Percentiles rank a stretch among this genome's conserved stretches.
These are phyloP conservation scores for Pantelozetes paolii DNA, from an alignment of 2,888 invertebrate species.

Conservation along the genomic window DNA sequence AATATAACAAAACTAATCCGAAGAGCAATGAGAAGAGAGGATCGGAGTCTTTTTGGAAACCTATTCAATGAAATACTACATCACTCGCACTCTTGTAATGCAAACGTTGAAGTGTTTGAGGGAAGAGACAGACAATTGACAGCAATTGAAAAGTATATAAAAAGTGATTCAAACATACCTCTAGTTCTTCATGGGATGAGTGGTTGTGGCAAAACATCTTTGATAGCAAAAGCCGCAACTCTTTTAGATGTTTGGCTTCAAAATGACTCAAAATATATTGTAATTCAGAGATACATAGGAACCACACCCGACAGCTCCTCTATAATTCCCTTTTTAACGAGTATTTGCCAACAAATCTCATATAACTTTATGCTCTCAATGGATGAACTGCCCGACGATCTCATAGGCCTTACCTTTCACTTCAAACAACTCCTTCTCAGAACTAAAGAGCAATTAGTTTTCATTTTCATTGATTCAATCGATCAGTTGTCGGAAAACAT, in stretches of 20 bases:
- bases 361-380: constrained; percentile 86
- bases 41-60: constrained; percentile 85
- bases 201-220: constrained; percentile 95
- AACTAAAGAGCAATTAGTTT: constrained; percentile 72
- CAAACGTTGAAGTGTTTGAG: constrained; percentile 87
- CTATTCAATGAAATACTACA: constrained; percentile 90
- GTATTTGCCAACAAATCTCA: constrained; percentile 90
- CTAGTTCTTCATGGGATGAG: constrained; percentile 89
- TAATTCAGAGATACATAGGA: constrained; percentile 85
- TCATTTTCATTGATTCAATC: constrained; percentile 89
- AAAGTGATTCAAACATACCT: constrained; percentile 68
- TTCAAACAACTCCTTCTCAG: constrained; percentile 88
- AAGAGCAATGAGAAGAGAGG: constrained; percentile 90
- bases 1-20: constrained; percentile 87
- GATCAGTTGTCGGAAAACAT: constrained; percentile 93
- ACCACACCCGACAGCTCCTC: constrained; percentile 96
- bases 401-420: constrained; percentile 90
- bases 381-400: constrained; percentile 90
- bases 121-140: constrained; percentile 81
- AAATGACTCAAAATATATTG: constrained; percentile 65
- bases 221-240: constrained; percentile 85
- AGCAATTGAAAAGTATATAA: constrained; percentile 75
- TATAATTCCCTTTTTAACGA: constrained; percentile 85
- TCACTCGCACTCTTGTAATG: constrained; percentile 90
- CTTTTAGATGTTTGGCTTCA: constrained; percentile 61